Evolutionary conservation across 2,797 vertebrate species (phyloP).

Genomic region (Mormyrops boulengeri): DNA sequence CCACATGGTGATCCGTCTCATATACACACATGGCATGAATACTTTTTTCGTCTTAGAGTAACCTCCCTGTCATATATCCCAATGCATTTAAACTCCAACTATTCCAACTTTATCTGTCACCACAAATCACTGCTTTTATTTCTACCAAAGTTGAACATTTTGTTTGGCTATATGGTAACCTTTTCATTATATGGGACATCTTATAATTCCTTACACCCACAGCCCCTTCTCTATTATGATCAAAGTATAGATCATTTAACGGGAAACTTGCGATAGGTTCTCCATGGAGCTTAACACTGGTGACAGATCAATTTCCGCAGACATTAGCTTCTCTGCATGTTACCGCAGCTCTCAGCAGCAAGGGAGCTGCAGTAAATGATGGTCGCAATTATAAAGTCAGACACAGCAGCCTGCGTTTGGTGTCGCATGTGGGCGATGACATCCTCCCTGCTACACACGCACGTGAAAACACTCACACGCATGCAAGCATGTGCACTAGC

Average conservation of each 20-base stretch:
- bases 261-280: not conserved
- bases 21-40: not conserved
- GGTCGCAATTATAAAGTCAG: not conserved
- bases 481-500: not conserved
- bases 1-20: not conserved
- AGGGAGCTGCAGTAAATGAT: not conserved
- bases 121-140: not conserved
- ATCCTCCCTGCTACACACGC: not conserved
- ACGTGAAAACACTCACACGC: not conserved
- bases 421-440: not conserved
- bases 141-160: not conserved
- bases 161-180: not conserved
- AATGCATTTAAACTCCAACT: not conserved
- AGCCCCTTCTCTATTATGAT: not conserved
- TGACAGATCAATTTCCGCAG: not conserved
- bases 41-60: not conserved
- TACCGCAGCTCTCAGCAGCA: not conserved
- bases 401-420: not conserved
- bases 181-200: not conserved
- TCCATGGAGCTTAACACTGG: not conserved
- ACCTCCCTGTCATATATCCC: not conserved
- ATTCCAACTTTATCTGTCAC: not conserved
- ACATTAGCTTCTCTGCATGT: not conserved
- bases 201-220: not conserved
- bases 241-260: not conserved